Evolutionary conservation across 2,888 invertebrate species (phyloP).

Genomic region (Sinelater perroti): DNA sequence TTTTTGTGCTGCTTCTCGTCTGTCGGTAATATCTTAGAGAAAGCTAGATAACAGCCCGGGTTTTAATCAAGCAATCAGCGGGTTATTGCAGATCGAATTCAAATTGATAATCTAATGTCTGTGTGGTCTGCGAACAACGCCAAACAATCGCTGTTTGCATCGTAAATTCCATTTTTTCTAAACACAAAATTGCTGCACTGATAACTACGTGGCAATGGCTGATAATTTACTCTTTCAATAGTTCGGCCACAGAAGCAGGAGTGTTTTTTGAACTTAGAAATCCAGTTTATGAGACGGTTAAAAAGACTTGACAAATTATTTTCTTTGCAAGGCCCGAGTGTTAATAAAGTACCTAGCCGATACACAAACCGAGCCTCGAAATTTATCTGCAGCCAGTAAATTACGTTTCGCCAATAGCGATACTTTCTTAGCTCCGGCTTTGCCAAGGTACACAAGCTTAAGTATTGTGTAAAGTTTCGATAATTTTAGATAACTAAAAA

Average conservation of each 20-base stretch:
- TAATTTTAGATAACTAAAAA: conserved; percentile 13
- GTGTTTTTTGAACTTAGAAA: too few relatives aligned
- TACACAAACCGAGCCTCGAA: too few relatives aligned
- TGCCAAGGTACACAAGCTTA: background rate
- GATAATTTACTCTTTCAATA: conserved; percentile 12
- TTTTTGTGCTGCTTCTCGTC: too few relatives aligned
- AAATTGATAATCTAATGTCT: conserved; percentile 34
- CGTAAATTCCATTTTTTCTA: conserved; percentile 30
- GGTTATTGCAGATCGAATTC: conserved; percentile 31
- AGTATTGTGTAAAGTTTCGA: conserved; percentile 9
- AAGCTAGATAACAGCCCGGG: background rate
- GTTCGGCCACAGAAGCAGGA: too few relatives aligned
- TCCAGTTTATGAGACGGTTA: too few relatives aligned
- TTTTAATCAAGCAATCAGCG: conserved; percentile 20
- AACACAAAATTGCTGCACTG: conserved; percentile 22
- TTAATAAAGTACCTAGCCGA: too few relatives aligned
- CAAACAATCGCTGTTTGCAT: conserved; percentile 27
- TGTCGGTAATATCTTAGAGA: conserved; percentile 6
- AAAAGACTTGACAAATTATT: too few relatives aligned
- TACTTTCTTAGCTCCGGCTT: background rate
- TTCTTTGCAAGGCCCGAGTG: too few relatives aligned
- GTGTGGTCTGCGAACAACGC: conserved; percentile 33
- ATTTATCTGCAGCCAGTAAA: background rate
- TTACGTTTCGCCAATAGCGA: background rate
- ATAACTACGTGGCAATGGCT: conserved; percentile 20